Evolutionary conservation across 2,797 vertebrate species (phyloP).

Genomic region (Bovichtus variegatus): DNA sequence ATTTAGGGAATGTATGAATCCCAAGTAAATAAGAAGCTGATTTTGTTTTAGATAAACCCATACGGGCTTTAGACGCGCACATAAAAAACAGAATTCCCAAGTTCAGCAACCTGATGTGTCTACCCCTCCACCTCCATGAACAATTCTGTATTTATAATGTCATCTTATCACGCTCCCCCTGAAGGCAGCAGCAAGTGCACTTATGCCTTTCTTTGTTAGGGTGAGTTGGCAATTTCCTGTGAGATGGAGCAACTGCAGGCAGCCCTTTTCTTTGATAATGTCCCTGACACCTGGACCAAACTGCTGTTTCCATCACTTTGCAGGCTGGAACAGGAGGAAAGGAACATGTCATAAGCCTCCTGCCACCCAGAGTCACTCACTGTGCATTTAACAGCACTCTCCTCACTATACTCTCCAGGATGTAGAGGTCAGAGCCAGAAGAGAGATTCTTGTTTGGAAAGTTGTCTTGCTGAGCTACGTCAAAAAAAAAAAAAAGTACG

Average conservation of each 20-base stretch:
- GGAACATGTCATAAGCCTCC: constrained; percentile 82
- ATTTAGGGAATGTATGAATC: constrained; percentile 30
- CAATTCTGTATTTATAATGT: constrained; percentile 92
- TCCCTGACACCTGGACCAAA: constrained; percentile 93
- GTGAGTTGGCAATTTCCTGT: constrained; percentile 98
- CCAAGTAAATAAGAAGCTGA: constrained; percentile 44
- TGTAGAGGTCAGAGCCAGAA: constrained; percentile 66
- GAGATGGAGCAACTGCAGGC: constrained; percentile 94
- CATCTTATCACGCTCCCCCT: constrained; percentile 95
- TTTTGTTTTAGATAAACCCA: constrained; percentile 66
- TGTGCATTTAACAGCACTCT: constrained; percentile 80
- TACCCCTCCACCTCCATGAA: constrained; percentile 82
- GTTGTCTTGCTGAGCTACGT: constrained; percentile 48
- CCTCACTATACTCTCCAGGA: constrained; percentile 65
- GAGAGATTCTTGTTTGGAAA: constrained; percentile 60
- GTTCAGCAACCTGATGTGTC: constrained; percentile 88
- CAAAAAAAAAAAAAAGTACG: constrained; percentile 43
- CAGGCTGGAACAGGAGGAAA: constrained; percentile 83
- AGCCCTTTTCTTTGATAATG: constrained; percentile 94
- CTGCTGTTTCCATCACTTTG: constrained; percentile 92
- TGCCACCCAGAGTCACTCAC: constrained; percentile 76
- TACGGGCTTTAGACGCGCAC: constrained; percentile 45
- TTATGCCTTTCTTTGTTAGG: constrained; percentile 99
- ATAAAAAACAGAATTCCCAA: constrained; percentile 77
- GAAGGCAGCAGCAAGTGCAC: constrained; percentile 93